A percentile compares a stretch with the other conserved stretches of the same genome.
Conservation (phyloP, 2,888 invertebrate genomes). For the Boloria euphrosyne region DNA sequence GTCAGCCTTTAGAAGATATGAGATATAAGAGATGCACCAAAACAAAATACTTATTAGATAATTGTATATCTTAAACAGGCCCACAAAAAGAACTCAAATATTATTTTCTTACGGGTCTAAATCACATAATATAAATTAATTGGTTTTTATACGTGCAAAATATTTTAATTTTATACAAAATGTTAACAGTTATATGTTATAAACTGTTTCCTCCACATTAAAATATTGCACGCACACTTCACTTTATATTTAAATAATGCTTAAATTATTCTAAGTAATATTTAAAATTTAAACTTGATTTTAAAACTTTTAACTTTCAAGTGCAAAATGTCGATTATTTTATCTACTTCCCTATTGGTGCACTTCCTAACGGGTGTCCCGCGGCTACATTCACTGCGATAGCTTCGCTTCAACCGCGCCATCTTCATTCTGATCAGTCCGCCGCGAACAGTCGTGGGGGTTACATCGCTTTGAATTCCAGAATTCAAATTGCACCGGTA, state of each 20-base stretch:
- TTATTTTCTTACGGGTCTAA: no score
- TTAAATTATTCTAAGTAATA: not conserved
- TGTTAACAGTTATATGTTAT: no score
- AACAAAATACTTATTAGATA: no score
- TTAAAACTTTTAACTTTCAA: constrained; percentile 25
- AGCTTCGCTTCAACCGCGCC: constrained; percentile 59
- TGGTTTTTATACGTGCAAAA: no score
- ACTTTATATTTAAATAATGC: not conserved
- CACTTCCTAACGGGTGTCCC: constrained; percentile 53
- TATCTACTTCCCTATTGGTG: constrained; percentile 53
- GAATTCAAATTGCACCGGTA: constrained; percentile 56
- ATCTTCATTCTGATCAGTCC: constrained; percentile 74
- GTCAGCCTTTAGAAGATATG: no score
- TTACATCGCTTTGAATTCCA: constrained; percentile 48
- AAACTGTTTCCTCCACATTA: no score
- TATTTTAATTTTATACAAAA: not conserved
- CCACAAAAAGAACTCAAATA: no score
- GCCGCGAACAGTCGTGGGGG: constrained; percentile 72
- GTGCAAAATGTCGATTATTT: constrained; percentile 5
- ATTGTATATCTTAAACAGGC: no score
- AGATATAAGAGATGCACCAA: no score
- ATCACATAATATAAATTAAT: no score
- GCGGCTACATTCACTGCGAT: constrained; percentile 68
- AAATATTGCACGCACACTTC: no score
- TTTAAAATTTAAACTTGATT: not conserved